Base-by-base conservation (phyloP, 2,797 vertebrate species). In the Acridotheres tristis region DNA sequence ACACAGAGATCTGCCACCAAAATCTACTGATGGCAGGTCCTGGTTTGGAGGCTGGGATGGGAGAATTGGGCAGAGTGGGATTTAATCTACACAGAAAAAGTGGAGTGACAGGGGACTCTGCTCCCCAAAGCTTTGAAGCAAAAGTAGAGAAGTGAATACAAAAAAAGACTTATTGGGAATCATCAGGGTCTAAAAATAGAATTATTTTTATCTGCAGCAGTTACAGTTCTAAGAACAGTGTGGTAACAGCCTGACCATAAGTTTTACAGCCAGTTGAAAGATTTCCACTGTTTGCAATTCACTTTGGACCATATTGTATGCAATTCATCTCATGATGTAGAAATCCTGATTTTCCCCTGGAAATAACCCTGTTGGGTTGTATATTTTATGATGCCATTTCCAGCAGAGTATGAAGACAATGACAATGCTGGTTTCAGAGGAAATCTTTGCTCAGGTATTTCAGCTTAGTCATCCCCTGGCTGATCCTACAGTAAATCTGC, bases 281-380 rank as follows among this genome's bases (percentile, higher is more conserved):
- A 69, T 90, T 84, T 80, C 73, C 58, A 34, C 47, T 81, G 57
- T 84, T 95, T 96, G 55, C 69, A 43, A 6, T 94, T 91, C 65
- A 32, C 38, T 92, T 91, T 63, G 82, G 68, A 40, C 34, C 9
- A 14, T 21, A 36, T 29, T 68, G 34, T 29, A 42, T 19, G 42
- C 19, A 63, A 85, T 25, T 47, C 48, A 53, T 66, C 55, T 87
- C 43, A 14, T 29, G 47, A 75, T 72, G 76, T 13, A 72, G 65
- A 95, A 92, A 75, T 92, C 68, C 75, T 77, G 5, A 65, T 89
- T 88, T 74, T 65, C 68, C 48, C 20, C 68, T 87, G 75, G 79
- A 69, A 85, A 68, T 65, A 40, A 51, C 42, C 76, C 79, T 88
- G 50, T 79, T 88, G 75, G 65, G 68, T 72, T 74, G 5, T 48